These are phyloP conservation scores for Orthosia gothica DNA, from an alignment of 2,888 invertebrate species.

Conservation along the genomic window DNA sequence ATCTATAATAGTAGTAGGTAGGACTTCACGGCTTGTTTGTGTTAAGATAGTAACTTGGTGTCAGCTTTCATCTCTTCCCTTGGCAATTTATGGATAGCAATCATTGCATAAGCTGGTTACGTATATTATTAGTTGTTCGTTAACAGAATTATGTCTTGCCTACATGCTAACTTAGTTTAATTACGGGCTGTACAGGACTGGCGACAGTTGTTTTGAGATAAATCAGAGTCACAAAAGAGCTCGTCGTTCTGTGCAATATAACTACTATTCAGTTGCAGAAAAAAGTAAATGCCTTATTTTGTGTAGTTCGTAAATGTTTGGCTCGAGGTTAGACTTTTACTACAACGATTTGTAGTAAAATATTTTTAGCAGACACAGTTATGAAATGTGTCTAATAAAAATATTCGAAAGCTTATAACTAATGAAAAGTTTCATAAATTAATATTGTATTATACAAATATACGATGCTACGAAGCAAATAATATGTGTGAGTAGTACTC, in stretches of 20 bases:
- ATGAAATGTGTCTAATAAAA: no score
- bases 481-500: neutral
- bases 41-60: no score
- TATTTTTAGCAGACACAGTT: no score
- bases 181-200: neutral
- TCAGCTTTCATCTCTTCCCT: no score
- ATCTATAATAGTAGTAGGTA: no score
- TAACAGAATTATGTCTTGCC: conserved; percentile 7
- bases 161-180: conserved; percentile 15
- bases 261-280: neutral
- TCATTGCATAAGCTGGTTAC: neutral
- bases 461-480: neutral
- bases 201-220: conserved; percentile 2
- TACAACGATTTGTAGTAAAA: no score
- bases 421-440: neutral
- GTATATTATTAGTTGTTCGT: neutral
- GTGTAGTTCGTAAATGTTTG: neutral
- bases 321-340: no score
- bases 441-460: no score
- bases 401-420: neutral
- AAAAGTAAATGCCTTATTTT: no score
- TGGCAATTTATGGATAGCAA: no score
- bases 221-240: conserved; percentile 1
- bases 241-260: neutral
- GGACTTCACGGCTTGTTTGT: no score